Conservation (phyloP, 2,113 vertebrate genomes). For the Salminus brasiliensis region DNA sequence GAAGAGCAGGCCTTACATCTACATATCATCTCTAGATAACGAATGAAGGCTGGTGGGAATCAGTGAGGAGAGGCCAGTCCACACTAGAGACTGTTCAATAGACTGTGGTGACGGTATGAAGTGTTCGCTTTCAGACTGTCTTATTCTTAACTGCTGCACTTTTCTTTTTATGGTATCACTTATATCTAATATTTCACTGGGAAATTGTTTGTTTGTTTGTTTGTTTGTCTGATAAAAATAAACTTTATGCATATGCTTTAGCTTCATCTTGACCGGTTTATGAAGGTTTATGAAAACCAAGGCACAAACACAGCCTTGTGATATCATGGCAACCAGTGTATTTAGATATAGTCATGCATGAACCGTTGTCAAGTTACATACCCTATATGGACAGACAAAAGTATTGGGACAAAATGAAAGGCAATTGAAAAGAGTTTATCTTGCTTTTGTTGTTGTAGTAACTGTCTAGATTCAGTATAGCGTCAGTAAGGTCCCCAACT, state of each 20-base stretch:
- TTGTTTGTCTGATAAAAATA: slow-evolving; percentile 58
- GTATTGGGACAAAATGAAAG: too few species aligned
- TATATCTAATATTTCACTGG: slow-evolving; percentile 13
- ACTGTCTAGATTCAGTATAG: too few species aligned
- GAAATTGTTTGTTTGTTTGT: slow-evolving; percentile 54
- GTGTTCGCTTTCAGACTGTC: slow-evolving; percentile 40
- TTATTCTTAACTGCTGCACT: slow-evolving; percentile 59
- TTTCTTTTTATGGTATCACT: slow-evolving; percentile 58
- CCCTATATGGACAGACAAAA: too few species aligned
- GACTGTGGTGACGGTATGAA: slow-evolving; percentile 4
- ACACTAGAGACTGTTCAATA: not conserved
- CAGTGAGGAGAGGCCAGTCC: not conserved
- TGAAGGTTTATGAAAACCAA: not conserved
- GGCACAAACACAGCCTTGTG: too few species aligned
- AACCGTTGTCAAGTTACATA: too few species aligned
- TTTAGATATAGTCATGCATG: too few species aligned
- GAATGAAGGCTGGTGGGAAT: not conserved
- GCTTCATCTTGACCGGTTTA: slow-evolving; percentile 10
- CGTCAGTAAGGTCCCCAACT: too few species aligned
- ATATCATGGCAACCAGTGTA: too few species aligned
- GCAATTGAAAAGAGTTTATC: too few species aligned
- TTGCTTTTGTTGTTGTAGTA: too few species aligned
- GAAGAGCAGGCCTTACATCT: not conserved
- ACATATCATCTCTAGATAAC: too few species aligned
- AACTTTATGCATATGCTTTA: slow-evolving; percentile 54